Evolutionary conservation across 2,113 vertebrate species (phyloP).

Genomic region (Colinus virginianus): DNA sequence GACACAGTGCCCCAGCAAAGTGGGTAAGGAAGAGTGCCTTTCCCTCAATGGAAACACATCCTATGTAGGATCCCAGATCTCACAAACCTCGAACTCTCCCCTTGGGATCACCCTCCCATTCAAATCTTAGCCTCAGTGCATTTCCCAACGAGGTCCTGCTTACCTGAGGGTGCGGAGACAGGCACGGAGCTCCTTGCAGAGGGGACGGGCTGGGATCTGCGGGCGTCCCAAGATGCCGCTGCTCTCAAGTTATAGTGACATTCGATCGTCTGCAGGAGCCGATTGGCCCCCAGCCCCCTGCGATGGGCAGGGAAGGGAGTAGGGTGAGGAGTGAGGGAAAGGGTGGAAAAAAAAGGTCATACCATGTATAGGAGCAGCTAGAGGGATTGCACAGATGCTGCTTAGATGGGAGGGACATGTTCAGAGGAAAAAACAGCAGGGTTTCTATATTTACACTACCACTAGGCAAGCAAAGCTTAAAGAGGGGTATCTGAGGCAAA

Average conservation of each 20-base stretch:
- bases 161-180: slow-evolving; percentile 83
- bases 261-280: slow-evolving; percentile 80
- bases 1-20: not conserved
- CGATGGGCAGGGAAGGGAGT: slow-evolving; percentile 47
- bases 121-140: not conserved
- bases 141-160: slow-evolving; percentile 10
- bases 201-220: slow-evolving; percentile 76
- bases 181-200: slow-evolving; percentile 77
- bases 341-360: slow-evolving; percentile 61
- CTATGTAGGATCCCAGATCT: not conserved
- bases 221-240: slow-evolving; percentile 66
- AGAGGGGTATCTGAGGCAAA: slow-evolving; percentile 61
- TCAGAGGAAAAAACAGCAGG: slow-evolving; percentile 71
- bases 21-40: not conserved
- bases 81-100: not conserved
- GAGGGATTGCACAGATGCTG: slow-evolving; percentile 79
- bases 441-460: slow-evolving; percentile 88
- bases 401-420: slow-evolving; percentile 77
- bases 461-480: slow-evolving; percentile 77
- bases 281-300: slow-evolving; percentile 80
- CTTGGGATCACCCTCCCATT: not conserved
- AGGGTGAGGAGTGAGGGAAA: slow-evolving; percentile 24
- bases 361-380: slow-evolving; percentile 83
- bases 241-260: slow-evolving; percentile 88
- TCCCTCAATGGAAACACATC: not conserved